phyloP scores from a whole-genome alignment of 2,113 vertebrate genomes.

The Tupaia chinensis region DNA sequence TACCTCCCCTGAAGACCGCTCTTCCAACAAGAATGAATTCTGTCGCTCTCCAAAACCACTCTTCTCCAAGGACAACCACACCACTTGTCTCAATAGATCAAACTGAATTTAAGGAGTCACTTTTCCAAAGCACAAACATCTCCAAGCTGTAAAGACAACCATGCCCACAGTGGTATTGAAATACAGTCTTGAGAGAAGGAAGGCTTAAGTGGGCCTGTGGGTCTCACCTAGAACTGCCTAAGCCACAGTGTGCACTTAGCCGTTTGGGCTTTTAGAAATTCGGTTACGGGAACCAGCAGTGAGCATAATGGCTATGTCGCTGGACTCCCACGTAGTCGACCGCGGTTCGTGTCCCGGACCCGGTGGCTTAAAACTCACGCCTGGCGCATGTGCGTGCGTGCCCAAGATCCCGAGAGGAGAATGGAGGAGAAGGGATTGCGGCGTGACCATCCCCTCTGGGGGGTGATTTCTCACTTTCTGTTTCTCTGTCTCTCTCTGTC shows the following conservation, averaged over 20 bases:
- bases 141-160: not conserved
- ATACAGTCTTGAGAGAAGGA: not conserved
- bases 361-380: too few relatives aligned
- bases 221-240: too few relatives aligned
- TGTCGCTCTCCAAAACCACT: not conserved
- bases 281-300: too few relatives aligned
- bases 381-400: too few relatives aligned
- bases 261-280: not conserved
- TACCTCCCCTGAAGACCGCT: not conserved
- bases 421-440: too few relatives aligned
- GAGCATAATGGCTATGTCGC: too few relatives aligned
- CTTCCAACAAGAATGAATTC: not conserved
- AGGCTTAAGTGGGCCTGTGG: not conserved
- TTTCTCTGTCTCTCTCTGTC: too few relatives aligned
- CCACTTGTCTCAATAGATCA: not conserved
- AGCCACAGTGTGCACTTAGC: not conserved
- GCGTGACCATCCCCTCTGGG: too few relatives aligned
- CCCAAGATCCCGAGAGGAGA: too few relatives aligned
- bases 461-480: too few relatives aligned
- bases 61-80: not conserved
- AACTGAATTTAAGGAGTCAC: not conserved
- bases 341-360: too few relatives aligned
- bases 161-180: not conserved
- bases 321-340: too few relatives aligned
- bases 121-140: not conserved